Base-by-base conservation (phyloP, 2,113 vertebrate species). In the Garra rufa region DNA sequence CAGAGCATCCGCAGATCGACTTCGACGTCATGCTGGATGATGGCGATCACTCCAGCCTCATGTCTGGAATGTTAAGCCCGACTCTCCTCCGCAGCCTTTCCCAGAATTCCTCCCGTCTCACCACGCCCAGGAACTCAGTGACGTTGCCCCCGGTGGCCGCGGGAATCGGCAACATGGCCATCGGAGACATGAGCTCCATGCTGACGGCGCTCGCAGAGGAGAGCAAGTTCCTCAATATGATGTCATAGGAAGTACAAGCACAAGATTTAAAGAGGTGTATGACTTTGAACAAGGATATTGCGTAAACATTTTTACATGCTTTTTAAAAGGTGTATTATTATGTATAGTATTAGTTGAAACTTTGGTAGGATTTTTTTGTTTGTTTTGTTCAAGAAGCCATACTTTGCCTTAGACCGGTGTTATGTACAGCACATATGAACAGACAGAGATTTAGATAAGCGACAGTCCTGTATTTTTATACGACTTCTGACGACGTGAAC, bases 141-240 rank as follows among this genome's bases (percentile, higher is more conserved):
- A 95, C 95, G 10, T 92, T 97, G 91, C 95, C 96, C 14, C 88
- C 92, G 0, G 92, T 96, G 87, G 93, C 95, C 0, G 70, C 94
- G 48, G 96, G 95, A 88, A 94, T 94, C 81, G 95, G 94, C 87
- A 99, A 98, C 93, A 98, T 98, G 96, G 97, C 97, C 86, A 95
- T 98, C 24, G 96, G 96, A 90, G 96, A 99, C 94, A 98, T 99
- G 97, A 97, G 94, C 90, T 98, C 97, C 81, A 91, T 99, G 94
- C 92, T 98, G 91, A 96, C 94, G 55, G 94, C 97, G 76, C 96
- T 98, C 76, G 96, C 96, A 15, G 96, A 98, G 92, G 97, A 98
- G 93, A 98, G 95, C 96, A 96, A 95, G 91, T 97, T 98, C 93
- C 95, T 99, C 87, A 95, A 96, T 89, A 91, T 97, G 91, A 97